Conservation (phyloP, 2,797 vertebrate genomes). For the Loris lydekkerianus region DNA sequence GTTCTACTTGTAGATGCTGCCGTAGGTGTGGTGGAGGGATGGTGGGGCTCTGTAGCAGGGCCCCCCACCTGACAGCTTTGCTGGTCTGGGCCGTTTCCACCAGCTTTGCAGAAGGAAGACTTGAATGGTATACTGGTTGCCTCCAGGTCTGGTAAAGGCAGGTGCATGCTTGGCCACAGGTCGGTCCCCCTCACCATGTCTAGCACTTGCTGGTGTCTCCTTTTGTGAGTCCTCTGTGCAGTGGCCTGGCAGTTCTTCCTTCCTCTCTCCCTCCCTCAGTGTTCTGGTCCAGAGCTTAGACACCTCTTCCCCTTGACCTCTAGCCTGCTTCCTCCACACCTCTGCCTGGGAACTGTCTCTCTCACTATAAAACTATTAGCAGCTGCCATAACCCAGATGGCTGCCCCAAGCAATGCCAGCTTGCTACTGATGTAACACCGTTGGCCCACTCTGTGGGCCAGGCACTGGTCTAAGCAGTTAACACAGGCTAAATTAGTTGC, state of each 20-base stretch:
- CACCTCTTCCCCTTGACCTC: background rate
- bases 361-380: background rate
- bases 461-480: background rate
- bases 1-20: background rate
- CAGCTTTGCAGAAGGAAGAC: background rate
- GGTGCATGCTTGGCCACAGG: background rate
- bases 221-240: fast-evolving
- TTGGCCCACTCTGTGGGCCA: fast-evolving
- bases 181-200: background rate
- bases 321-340: background rate
- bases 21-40: background rate
- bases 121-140: background rate
- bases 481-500: background rate
- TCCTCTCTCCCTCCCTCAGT: fast-evolving
- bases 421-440: background rate
- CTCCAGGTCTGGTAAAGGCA: background rate
- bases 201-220: background rate
- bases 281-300: fast-evolving
- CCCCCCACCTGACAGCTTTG: background rate
- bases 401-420: background rate
- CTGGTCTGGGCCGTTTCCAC: background rate
- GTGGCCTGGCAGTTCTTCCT: background rate
- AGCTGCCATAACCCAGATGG: background rate
- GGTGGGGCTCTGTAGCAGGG: background rate
- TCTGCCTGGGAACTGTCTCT: background rate